Evolutionary conservation across 1,140 invertebrate species (phyloP), one percentile per base, ranked within the genome.

Genomic region (Fopius arisanus): DNA sequence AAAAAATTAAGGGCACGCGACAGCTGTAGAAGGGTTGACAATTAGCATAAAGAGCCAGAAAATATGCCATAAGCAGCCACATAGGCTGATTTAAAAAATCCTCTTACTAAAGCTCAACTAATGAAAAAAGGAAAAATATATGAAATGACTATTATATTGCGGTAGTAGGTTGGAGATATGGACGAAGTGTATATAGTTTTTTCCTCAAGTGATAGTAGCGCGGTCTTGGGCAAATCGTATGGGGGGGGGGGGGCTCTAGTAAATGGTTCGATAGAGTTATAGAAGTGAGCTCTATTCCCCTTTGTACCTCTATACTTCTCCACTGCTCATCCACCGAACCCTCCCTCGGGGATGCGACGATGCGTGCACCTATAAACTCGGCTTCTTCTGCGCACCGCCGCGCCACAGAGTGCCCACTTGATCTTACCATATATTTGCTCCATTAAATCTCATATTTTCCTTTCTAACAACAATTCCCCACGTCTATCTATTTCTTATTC

Each of bases 31-130:
- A 76, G 75, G 75, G 75, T 76, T 76, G 68, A 54, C 48, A 72
- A 77, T 77, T 77, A 77, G 75, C 75, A 77, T 77, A 77, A 77
- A 77, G 67, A 71, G 69, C 72, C 72, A 67, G 72, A 77, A 74
- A 74, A 77, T 68, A 77, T 67, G 75, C 72, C 62, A 65, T 59
- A 72, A 69, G 67, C 66, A 68, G 40, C 72, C 67, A 43, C 51
- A 21, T 59, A 26, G 5, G 10, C 26, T 59, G 0, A 10, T 59
- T 12, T 26, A 59, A 54, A 54, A 59, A 59, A 59, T 59, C n/a
- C n/a, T n/a, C n/a, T n/a, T n/a, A n/a, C n/a, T n/a, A n/a, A n/a
- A n/a, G n/a, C n/a, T n/a, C n/a, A n/a, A n/a, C n/a, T n/a, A n/a
- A n/a, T n/a, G n/a, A n/a, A n/a, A n/a, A n/a, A n/a, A n/a, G n/a